Evolutionary conservation across 2,797 vertebrate genomes (phyloP).

Genomic region (Chiloscyllium punctatum): DNA sequence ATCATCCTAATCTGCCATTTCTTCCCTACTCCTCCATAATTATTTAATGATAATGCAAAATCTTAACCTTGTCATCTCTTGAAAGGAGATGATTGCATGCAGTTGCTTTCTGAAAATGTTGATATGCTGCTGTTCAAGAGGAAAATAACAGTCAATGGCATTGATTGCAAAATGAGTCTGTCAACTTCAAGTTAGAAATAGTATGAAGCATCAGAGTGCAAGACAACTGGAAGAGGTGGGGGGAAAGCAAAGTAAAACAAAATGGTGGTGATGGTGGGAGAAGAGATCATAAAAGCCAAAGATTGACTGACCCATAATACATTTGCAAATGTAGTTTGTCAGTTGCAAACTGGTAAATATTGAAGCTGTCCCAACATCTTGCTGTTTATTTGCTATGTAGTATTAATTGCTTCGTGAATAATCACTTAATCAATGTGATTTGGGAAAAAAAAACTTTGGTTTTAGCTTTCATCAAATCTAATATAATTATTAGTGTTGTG

Average conservation of each 20-base stretch:
- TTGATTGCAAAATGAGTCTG: background rate
- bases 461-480: background rate
- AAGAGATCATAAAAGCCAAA: background rate
- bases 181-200: background rate
- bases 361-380: background rate
- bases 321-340: background rate
- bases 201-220: no score
- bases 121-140: background rate
- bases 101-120: background rate
- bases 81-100: background rate
- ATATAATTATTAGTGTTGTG: constrained; percentile 7
- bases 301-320: background rate
- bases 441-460: background rate
- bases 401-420: background rate
- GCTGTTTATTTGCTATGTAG: background rate
- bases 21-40: background rate
- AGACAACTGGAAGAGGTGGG: background rate
- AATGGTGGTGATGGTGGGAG: background rate
- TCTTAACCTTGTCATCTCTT: background rate
- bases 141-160: background rate
- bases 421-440: background rate
- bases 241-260: no score
- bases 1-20: background rate
- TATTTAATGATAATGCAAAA: background rate
- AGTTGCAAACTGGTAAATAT: background rate